Evolutionary conservation across 1,140 invertebrate genomes (phyloP).

Genomic region (Aphaenogaster floridana): DNA sequence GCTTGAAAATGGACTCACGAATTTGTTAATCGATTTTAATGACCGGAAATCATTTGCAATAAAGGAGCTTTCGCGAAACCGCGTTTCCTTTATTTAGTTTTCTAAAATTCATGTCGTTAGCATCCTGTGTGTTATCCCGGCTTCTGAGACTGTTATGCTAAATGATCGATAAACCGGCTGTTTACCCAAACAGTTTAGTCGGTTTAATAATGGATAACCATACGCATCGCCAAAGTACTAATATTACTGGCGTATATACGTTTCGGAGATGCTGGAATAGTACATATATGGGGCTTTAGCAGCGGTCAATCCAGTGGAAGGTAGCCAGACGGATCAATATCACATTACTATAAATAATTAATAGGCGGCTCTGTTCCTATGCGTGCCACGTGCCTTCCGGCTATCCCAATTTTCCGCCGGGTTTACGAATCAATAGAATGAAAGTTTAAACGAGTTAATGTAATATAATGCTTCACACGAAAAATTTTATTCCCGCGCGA

Average conservation of each 20-base stretch:
- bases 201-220: slow-evolving; percentile 50
- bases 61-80: not conserved
- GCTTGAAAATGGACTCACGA: not conserved
- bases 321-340: slow-evolving; percentile 85
- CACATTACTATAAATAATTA: slow-evolving; percentile 87
- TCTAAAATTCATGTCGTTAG: not conserved
- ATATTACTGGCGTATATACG: slow-evolving; percentile 44
- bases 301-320: slow-evolving; percentile 75
- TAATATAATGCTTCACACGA: not conserved
- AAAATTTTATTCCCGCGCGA: not conserved
- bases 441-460: slow-evolving; percentile 16
- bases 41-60: not conserved
- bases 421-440: slow-evolving; percentile 1
- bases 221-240: slow-evolving; percentile 26
- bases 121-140: not conserved
- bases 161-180: slow-evolving; percentile 25
- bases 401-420: slow-evolving; percentile 49
- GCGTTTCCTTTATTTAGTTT: not conserved
- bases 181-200: slow-evolving; percentile 35
- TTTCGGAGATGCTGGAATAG: slow-evolving; percentile 68
- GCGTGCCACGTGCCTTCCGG: slow-evolving; percentile 62
- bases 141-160: slow-evolving; percentile 9
- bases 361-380: slow-evolving; percentile 74
- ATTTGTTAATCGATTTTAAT: not conserved
- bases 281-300: slow-evolving; percentile 67